Evolutionary conservation across 2,113 vertebrate species (phyloP).

Genomic region (Chrysemys picta): DNA sequence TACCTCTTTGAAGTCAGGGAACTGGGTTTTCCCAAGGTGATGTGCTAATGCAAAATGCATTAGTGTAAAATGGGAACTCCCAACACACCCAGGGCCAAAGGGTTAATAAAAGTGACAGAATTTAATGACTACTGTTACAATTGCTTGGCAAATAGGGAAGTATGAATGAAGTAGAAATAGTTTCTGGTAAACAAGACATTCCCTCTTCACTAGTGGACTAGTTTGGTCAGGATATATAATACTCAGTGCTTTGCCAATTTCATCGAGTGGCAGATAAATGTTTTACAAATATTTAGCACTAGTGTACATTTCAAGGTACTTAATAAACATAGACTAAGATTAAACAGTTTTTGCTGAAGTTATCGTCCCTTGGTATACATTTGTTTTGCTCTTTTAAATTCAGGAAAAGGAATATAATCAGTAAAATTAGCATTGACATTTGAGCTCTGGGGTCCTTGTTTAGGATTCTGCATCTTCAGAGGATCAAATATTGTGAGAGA

Average conservation of each 20-base stretch:
- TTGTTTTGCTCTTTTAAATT: background rate
- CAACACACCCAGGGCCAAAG: constrained; percentile 76
- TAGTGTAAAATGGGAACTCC: constrained; percentile 75
- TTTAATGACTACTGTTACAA: constrained; percentile 83
- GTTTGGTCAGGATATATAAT: constrained; percentile 59
- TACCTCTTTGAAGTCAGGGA: constrained; percentile 60
- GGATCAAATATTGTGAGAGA: background rate
- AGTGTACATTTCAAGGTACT: background rate
- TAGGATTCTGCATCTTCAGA: background rate
- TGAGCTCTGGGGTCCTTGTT: background rate
- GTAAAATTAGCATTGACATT: background rate
- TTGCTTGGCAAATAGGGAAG: constrained; percentile 78
- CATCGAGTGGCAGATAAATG: constrained; percentile 55
- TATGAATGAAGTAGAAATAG: constrained; percentile 80
- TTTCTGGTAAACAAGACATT: constrained; percentile 78
- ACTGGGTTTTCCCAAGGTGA: constrained; percentile 74
- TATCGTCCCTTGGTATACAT: background rate
- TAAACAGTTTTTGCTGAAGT: constrained; percentile 56
- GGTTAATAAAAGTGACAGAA: constrained; percentile 83
- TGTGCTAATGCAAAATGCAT: constrained; percentile 74
- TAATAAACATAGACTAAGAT: background rate
- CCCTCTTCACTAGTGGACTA: constrained; percentile 65
- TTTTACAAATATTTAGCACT: background rate
- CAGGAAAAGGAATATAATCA: background rate
- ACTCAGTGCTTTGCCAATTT: constrained; percentile 59